Conservation (phyloP, 1,140 invertebrate genomes). For the Drosophila triauraria region DNA sequence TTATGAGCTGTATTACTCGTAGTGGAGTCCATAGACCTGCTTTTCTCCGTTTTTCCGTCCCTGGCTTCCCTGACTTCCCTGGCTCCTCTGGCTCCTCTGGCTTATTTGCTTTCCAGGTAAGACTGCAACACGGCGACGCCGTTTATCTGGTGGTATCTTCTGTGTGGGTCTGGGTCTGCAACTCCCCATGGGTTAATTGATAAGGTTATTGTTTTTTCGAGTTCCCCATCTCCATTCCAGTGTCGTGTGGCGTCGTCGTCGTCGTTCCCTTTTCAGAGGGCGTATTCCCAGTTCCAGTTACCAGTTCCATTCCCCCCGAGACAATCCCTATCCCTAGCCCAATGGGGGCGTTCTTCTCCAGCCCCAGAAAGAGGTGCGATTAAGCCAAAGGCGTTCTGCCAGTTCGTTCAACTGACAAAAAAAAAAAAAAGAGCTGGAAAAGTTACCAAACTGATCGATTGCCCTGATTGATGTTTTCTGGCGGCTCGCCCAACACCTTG, state of each 20-base stretch:
- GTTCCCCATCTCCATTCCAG: neutral
- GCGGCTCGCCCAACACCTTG: conserved; percentile 1
- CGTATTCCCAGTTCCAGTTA: conserved; percentile 16
- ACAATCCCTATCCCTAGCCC: conserved; percentile 2
- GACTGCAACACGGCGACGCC: conserved; percentile 12
- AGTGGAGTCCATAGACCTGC: conserved; percentile 67
- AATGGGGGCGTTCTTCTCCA: conserved; percentile 31
- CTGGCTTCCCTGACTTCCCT: neutral
- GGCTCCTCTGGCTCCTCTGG: neutral
- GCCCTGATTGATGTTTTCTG: conserved; percentile 34
- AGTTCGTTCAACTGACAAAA: conserved; percentile 21
- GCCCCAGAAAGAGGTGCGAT: conserved; percentile 32
- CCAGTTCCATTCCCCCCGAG: conserved; percentile 3
- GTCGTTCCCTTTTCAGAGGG: conserved; percentile 21
- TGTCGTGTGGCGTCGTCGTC: neutral
- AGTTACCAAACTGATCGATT: conserved; percentile 26
- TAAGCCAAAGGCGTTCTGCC: conserved; percentile 35
- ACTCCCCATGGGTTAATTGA: conserved; percentile 51
- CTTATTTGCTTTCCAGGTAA: conserved; percentile 70
- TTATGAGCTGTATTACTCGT: conserved; percentile 72
- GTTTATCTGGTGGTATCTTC: conserved; percentile 22
- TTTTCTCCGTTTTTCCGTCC: conserved; percentile 5
- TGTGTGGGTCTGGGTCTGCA: conserved; percentile 16
- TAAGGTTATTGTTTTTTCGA: conserved; percentile 47
- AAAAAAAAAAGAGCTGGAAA: neutral